Evolutionary conservation across 1,140 invertebrate species (phyloP), one percentile per base, ranked within the genome.

Genomic region (Cataglyphis hispanica): DNA sequence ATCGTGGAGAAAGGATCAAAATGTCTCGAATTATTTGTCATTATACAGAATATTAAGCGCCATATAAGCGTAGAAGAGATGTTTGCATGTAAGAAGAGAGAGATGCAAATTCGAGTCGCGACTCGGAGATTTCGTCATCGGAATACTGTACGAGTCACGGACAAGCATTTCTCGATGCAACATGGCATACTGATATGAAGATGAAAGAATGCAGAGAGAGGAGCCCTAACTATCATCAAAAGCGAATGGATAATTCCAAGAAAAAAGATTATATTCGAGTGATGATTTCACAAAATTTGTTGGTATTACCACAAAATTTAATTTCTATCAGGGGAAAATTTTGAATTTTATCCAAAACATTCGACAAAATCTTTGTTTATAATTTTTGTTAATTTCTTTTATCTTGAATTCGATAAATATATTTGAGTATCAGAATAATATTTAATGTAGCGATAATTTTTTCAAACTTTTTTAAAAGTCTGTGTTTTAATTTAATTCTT

Each of bases 71-170:
- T 19, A 31, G 43, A 78, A 75, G 61, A 77, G 61, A 87, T 34
- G 53, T 19, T 3, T 22, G 66, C 58, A 60, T 25, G 46, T 70
- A 43, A 81, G 85, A 60, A 37, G 64, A 70, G 74, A 89, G 87
- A 83, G 84, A 89, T 58, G 84, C 74, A 67, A 74, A 84, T 89
- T 87, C 75, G 85, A 87, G 72, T 88, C 72, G 60, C 84, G 56
- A 22, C 58, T 61, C 76, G 37, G 60, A 27, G 87, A 89, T 89
- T 89, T 89, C 85, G 78, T 86, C 88, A 89, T 89, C 87, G 53
- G 80, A 89, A 89, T 90, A 87, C 85, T 87, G 13, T 31, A 76
- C 87, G 87, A 89, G 87, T 89, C 87, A 88, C 74, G 64, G 67
- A 34, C 34, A n/a, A n/a, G 31, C 43, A 56, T 50, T 64, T 86